phyloP scores from a whole-genome alignment of 2,888 invertebrate species.

The Drosophila fulvimacula region DNA sequence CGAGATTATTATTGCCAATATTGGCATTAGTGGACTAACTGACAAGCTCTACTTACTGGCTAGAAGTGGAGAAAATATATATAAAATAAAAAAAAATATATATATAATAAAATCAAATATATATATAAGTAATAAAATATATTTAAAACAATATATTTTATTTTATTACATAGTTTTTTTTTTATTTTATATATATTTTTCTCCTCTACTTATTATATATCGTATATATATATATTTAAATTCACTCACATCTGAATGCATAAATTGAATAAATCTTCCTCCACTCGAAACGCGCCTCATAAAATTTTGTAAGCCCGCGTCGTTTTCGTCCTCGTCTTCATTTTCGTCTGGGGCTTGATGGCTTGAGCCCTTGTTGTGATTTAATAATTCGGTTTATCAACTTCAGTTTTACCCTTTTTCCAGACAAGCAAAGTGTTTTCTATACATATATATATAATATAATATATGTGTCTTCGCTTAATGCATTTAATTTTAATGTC shows the following conservation, averaged over 20 bases:
- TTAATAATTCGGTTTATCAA: slow-evolving; percentile 64
- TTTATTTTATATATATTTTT: no score
- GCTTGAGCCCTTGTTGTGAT: slow-evolving; percentile 57
- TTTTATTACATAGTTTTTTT: no score
- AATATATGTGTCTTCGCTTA: slow-evolving; percentile 24
- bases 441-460: background rate
- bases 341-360: slow-evolving; percentile 6
- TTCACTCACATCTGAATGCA: slow-evolving; percentile 8
- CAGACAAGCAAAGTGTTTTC: slow-evolving; percentile 13
- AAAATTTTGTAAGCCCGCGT: slow-evolving; percentile 8
- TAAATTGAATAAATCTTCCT: slow-evolving; percentile 55
- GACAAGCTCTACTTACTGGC: slow-evolving; percentile 2
- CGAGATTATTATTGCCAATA: slow-evolving; percentile 6
- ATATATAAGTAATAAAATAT: no score
- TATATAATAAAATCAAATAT: no score
- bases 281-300: slow-evolving; percentile 2
- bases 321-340: background rate
- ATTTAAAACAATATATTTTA: no score
- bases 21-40: background rate
- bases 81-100: no score
- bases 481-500: slow-evolving; percentile 36
- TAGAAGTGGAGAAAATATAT: no score
- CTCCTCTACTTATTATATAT: no score
- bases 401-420: slow-evolving; percentile 30
- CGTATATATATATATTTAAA: background rate